These are phyloP conservation scores for Pluvialis apricaria DNA, from an alignment of 2,113 vertebrate species.

Conservation along the genomic window DNA sequence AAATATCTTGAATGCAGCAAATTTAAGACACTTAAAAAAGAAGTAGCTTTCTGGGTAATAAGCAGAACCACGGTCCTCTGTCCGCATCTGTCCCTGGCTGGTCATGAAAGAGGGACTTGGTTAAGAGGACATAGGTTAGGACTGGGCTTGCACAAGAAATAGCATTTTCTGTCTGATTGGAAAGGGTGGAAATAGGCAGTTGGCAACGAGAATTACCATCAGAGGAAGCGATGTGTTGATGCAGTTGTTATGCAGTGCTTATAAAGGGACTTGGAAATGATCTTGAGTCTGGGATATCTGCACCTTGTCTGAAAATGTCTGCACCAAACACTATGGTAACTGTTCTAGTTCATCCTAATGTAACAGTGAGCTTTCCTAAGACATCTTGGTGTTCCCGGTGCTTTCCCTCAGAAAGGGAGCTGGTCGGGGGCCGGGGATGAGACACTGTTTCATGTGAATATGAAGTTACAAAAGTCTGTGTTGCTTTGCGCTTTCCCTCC, in stretches of 20 bases:
- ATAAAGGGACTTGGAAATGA: neutral
- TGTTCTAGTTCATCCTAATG: accelerated
- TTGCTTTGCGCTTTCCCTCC: neutral
- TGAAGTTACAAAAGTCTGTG: neutral
- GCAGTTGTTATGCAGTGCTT: neutral
- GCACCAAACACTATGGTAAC: neutral
- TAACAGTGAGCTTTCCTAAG: neutral
- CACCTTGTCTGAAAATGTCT: neutral
- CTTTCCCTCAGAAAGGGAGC: accelerated
- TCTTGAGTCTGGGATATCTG: too few species aligned
- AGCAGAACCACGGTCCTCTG: neutral
- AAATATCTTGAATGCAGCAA: neutral
- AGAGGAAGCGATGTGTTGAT: neutral
- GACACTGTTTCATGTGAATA: accelerated
- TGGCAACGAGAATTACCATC: neutral
- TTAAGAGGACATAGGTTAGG: neutral
- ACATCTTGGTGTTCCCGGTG: accelerated
- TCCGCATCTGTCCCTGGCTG: neutral
- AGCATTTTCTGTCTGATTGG: neutral
- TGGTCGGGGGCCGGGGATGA: neutral
- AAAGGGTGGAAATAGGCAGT: neutral
- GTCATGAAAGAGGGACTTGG: neutral
- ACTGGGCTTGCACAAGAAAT: neutral
- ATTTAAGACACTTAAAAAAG: neutral
- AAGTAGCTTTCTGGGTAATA: neutral